phyloP scores from a whole-genome alignment of 2,797 vertebrate species.

The Hydrophis major region DNA sequence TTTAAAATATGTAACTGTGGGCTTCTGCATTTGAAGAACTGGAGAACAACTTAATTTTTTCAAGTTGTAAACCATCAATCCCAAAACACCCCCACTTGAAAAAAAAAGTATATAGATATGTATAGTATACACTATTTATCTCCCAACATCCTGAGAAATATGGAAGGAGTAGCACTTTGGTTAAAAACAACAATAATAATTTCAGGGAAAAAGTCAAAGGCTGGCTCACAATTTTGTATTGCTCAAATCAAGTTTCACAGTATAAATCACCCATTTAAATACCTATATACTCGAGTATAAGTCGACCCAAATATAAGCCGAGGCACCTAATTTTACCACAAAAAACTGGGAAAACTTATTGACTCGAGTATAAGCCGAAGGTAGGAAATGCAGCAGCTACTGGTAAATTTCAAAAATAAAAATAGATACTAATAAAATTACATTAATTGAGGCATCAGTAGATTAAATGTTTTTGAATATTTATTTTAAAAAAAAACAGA shows the following conservation, averaged over 20 bases:
- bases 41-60: not conserved
- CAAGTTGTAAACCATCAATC: not conserved
- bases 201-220: not conserved
- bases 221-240: too few relatives aligned
- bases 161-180: not conserved
- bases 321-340: too few relatives aligned
- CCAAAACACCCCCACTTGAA: not conserved
- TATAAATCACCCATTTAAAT: not conserved
- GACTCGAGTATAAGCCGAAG: too few relatives aligned
- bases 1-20: not conserved
- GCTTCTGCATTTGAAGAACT: not conserved
- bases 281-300: too few relatives aligned
- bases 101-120: not conserved
- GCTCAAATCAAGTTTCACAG: not conserved
- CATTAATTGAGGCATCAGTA: too few relatives aligned
- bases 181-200: not conserved
- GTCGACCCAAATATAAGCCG: too few relatives aligned
- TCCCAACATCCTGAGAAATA: not conserved
- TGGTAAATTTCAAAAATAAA: too few relatives aligned
- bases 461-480: too few relatives aligned
- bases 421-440: too few relatives aligned
- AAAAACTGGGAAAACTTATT: too few relatives aligned
- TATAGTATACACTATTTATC: not conserved
- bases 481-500: too few relatives aligned
- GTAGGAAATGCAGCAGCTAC: too few relatives aligned